Conservation (phyloP, 2,888 invertebrate species). For the Magallana nippona region DNA sequence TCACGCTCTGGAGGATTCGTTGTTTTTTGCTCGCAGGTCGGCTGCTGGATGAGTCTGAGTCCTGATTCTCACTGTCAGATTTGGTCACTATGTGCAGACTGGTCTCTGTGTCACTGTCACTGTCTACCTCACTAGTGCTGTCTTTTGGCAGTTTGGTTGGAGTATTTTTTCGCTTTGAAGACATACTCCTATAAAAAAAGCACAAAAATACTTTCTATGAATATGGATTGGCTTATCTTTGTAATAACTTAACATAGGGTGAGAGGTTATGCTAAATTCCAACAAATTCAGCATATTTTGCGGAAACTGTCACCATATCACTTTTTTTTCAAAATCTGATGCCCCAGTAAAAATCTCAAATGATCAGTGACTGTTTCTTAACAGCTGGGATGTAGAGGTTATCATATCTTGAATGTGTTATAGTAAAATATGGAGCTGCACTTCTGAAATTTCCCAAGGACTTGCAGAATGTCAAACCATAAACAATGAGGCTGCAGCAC, state of each 20-base stretch:
- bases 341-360: not conserved
- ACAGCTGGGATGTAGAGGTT: slow-evolving; percentile 31
- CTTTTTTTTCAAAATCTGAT: slow-evolving; percentile 18
- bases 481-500: slow-evolving; percentile 20
- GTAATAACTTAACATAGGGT: slow-evolving; percentile 16
- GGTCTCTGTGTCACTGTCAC: slow-evolving; percentile 56
- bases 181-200: slow-evolving; percentile 86
- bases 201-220: not conserved
- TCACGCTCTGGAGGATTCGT: slow-evolving; percentile 72
- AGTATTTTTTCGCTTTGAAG: slow-evolving; percentile 97
- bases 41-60: slow-evolving; percentile 61
- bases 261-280: slow-evolving; percentile 15
- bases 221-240: slow-evolving; percentile 26
- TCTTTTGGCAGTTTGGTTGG: slow-evolving; percentile 94
- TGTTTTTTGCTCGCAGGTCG: slow-evolving; percentile 72
- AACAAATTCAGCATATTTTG: slow-evolving; percentile 32
- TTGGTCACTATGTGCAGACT: slow-evolving; percentile 52
- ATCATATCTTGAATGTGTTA: slow-evolving; percentile 31
- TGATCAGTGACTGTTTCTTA: slow-evolving; percentile 32
- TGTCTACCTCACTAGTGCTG: slow-evolving; percentile 73
- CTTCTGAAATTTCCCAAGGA: slow-evolving; percentile 28
- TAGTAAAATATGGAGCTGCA: slow-evolving; percentile 31
- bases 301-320: slow-evolving; percentile 29
- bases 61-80: slow-evolving; percentile 61
- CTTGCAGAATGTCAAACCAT: slow-evolving; percentile 30